Percentiles rank a stretch among this genome's conserved stretches.
phyloP scores from a whole-genome alignment of 2,888 invertebrate species.

The Cyclophora punctaria region DNA sequence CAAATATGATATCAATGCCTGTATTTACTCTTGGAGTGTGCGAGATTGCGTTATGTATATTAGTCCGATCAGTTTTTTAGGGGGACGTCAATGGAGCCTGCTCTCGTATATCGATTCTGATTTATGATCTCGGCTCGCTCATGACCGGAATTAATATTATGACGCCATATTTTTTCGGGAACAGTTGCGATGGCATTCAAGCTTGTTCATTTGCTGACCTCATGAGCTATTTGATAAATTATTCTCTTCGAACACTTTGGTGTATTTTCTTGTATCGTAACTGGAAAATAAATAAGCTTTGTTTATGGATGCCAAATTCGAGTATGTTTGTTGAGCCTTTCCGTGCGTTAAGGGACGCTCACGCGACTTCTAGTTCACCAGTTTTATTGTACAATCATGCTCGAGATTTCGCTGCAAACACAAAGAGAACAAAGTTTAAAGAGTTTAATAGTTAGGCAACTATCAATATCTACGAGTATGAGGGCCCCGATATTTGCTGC shows the following conservation, averaged over 20 bases:
- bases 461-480: conserved; percentile 12
- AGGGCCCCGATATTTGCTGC: conserved; percentile 18
- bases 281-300: too few species aligned
- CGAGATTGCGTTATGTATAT: conserved; percentile 6
- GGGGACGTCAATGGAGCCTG: conserved; percentile 27
- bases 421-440: conserved; percentile 7
- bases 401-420: conserved; percentile 7
- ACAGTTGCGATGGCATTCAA: conserved; percentile 7
- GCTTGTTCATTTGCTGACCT: background rate
- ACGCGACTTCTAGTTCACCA: background rate
- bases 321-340: too few species aligned
- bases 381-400: conserved; percentile 7
- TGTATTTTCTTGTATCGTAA: too few species aligned
- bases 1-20: conserved; percentile 10
- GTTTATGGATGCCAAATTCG: too few species aligned
- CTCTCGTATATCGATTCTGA: conserved; percentile 26
- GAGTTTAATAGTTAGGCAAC: background rate
- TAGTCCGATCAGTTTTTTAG: conserved; percentile 19
- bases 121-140: conserved; percentile 31
- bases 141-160: conserved; percentile 39
- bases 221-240: background rate
- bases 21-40: conserved; percentile 7
- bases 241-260: too few species aligned
- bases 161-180: conserved; percentile 21
- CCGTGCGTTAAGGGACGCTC: too few species aligned